Conservation (phyloP, 2,888 invertebrate species). For the Lissonota sp. region DNA sequence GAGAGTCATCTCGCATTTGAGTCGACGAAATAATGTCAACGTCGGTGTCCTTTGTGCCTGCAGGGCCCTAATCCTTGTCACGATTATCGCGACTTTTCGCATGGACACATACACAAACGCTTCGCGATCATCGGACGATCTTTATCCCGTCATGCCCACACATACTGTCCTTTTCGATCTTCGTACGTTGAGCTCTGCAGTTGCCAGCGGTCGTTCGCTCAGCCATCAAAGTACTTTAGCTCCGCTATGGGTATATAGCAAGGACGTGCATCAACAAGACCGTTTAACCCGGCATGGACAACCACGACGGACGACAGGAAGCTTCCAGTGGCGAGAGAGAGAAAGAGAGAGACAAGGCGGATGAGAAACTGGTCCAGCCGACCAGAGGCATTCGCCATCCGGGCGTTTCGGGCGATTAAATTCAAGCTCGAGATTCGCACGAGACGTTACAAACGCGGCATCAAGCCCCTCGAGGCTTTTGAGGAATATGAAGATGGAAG, state of each 20-base stretch:
- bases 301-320: conserved; percentile 66
- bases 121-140: neutral
- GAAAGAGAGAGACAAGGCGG: conserved; percentile 18
- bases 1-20: no score
- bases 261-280: conserved; percentile 13
- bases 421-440: conserved; percentile 68
- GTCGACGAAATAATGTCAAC: neutral
- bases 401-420: conserved; percentile 74
- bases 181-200: conserved; percentile 6
- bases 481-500: conserved; percentile 26
- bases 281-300: conserved; percentile 70
- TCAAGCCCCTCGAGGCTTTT: conserved; percentile 69
- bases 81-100: neutral
- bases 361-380: conserved; percentile 53
- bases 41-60: neutral
- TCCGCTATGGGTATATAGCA: conserved; percentile 6
- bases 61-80: conserved; percentile 11
- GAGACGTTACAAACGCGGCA: conserved; percentile 69
- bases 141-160: conserved; percentile 7
- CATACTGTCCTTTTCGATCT: conserved; percentile 5
- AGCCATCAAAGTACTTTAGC: conserved; percentile 11
- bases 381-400: conserved; percentile 60
- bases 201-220: conserved; percentile 9
- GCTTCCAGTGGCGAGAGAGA: conserved; percentile 62
- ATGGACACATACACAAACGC: neutral